Percentiles rank a stretch among this genome's conserved stretches.
These are phyloP conservation scores for Amphiprion ocellaris DNA, from an alignment of 2,113 vertebrate species.

Conservation along the genomic window DNA sequence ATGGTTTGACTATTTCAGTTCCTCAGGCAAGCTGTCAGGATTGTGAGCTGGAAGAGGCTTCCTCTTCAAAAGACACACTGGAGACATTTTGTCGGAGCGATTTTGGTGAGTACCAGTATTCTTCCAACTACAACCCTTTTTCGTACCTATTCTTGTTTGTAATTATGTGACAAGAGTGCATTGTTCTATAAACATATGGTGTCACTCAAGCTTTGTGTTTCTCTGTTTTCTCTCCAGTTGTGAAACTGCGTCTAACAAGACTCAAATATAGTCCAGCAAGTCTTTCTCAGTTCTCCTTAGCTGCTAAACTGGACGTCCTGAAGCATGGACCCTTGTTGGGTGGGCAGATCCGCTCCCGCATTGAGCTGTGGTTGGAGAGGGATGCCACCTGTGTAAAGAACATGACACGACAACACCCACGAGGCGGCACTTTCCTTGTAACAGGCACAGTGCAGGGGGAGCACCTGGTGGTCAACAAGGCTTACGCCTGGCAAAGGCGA, in stretches of 20 bases:
- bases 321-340: constrained; percentile 86
- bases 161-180: not conserved
- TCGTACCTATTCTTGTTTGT: not conserved
- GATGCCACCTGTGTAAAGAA: constrained; percentile 88
- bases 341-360: constrained; percentile 80
- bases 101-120: constrained; percentile 84
- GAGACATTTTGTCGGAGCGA: constrained; percentile 88
- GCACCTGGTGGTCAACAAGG: constrained; percentile 86
- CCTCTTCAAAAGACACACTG: constrained; percentile 84
- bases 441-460: constrained; percentile 85
- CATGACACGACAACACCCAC: constrained; percentile 84
- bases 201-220: constrained; percentile 1
- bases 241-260: constrained; percentile 87
- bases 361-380: constrained; percentile 87
- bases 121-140: not conserved
- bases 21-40: constrained; percentile 89
- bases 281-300: constrained; percentile 85
- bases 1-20: constrained; percentile 71
- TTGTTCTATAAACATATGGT: not conserved
- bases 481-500: constrained; percentile 86
- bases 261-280: constrained; percentile 79
- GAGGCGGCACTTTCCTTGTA: constrained; percentile 83
- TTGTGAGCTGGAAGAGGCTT: constrained; percentile 87
- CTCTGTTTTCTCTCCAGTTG: constrained; percentile 74
- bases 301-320: constrained; percentile 84